Conservation (phyloP, 2,113 vertebrate genomes). For the Emydura subglobosa region DNA sequence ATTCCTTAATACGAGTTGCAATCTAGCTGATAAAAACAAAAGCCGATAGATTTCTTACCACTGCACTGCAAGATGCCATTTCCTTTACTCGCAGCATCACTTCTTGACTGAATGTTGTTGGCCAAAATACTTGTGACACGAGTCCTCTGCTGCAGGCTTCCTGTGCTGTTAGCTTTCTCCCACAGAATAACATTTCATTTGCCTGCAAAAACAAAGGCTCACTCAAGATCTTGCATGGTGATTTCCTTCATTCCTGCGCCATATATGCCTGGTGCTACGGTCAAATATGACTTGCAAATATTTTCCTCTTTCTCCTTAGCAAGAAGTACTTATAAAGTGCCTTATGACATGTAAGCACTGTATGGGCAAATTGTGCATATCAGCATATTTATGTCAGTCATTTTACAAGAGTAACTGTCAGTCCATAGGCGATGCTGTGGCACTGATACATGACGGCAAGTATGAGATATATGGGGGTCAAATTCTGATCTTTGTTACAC, state of each 20-base stretch:
- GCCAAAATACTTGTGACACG: slow-evolving; percentile 98
- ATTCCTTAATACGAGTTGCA: not conserved
- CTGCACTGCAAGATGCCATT: slow-evolving; percentile 95
- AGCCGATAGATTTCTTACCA: slow-evolving; percentile 83
- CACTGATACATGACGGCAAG: not conserved
- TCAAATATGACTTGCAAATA: slow-evolving; percentile 42
- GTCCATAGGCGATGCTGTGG: not conserved
- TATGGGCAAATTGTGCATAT: slow-evolving; percentile 41
- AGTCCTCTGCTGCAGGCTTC: slow-evolving; percentile 96
- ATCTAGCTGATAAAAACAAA: not conserved
- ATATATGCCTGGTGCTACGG: slow-evolving; percentile 21
- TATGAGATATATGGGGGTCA: not conserved
- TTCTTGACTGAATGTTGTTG: slow-evolving; percentile 98
- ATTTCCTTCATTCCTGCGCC: not conserved
- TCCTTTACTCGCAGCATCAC: slow-evolving; percentile 97
- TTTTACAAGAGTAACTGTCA: slow-evolving; percentile 38
- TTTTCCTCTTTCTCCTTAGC: slow-evolving; percentile 24
- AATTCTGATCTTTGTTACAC: slow-evolving; percentile 28
- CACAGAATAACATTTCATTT: slow-evolving; percentile 98
- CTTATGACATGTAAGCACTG: slow-evolving; percentile 52
- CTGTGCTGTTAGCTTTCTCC: slow-evolving; percentile 95
- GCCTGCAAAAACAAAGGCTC: slow-evolving; percentile 82
- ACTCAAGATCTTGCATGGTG: slow-evolving; percentile 17
- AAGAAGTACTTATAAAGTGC: slow-evolving; percentile 26
- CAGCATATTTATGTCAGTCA: slow-evolving; percentile 25